A percentile compares a stretch with the other conserved stretches of the same genome.
Evolutionary conservation across 2,113 vertebrate species (phyloP).

Genomic region (Psettodes erumei): DNA sequence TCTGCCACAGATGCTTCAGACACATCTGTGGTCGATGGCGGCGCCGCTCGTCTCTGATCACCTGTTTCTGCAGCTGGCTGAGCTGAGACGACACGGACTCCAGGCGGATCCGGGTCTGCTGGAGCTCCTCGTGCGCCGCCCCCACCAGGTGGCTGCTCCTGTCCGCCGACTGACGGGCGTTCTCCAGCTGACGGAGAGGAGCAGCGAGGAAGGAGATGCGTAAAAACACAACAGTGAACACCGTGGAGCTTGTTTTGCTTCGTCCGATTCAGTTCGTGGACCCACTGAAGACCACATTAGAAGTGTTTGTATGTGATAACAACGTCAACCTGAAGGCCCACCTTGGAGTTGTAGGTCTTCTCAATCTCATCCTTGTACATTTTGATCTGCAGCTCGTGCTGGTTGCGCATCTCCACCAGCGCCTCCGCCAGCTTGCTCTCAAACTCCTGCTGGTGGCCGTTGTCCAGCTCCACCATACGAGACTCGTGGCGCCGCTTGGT

Average conservation of each 20-base stretch:
- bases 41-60: slow-evolving; percentile 52
- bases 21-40: background rate
- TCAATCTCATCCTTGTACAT: slow-evolving; percentile 92
- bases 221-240: background rate
- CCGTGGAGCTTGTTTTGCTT: too few species aligned
- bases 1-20: background rate
- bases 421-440: slow-evolving; percentile 90
- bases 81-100: slow-evolving; percentile 91
- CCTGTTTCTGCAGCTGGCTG: slow-evolving; percentile 97
- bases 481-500: slow-evolving; percentile 89
- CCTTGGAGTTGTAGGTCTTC: slow-evolving; percentile 92
- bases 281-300: background rate
- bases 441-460: slow-evolving; percentile 88
- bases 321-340: slow-evolving; percentile 31
- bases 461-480: slow-evolving; percentile 91
- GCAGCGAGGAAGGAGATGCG: background rate
- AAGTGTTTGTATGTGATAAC: background rate
- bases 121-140: slow-evolving; percentile 93
- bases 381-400: slow-evolving; percentile 89
- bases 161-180: slow-evolving; percentile 91
- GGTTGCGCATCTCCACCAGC: slow-evolving; percentile 85
- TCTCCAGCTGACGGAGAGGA: slow-evolving; percentile 87
- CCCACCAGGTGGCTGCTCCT: slow-evolving; percentile 94
- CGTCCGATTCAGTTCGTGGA: too few species aligned
- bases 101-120: slow-evolving; percentile 90